Base-by-base conservation (phyloP, 2,797 vertebrate genomes). In the Philypnodon macrostomus region DNA sequence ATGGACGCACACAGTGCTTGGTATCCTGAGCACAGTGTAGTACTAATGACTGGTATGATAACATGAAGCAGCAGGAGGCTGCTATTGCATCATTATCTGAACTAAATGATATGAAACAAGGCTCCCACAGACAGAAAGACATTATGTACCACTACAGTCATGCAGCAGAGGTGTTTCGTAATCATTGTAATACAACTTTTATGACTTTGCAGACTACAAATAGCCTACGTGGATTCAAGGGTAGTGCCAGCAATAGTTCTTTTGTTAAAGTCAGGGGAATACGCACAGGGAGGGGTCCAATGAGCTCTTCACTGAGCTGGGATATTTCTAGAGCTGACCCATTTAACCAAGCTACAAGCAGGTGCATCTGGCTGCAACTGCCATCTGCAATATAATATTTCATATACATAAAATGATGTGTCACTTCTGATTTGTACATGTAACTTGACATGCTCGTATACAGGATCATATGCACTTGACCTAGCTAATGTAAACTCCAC, bases 281-380 rank as follows among this genome's bases (percentile, higher is more conserved):
- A 63, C 4, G 51, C 59, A 52, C 52, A 19, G 45, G 64, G 63
- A 73, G 60, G 73, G n/a, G n/a, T n/a, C n/a, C n/a, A n/a, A n/a
- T n/a, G n/a, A 67, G 71, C 61, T 69, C 59, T 67, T 77, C 52
- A 66, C 47, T 17, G 51, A 77, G 69, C 59, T 42, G 49, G 59
- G 79, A 80, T 86, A 86, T 87, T 88, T 88, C 72, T 58, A 70
- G 84, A 80, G 16, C 66, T 87, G 87, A 87, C 84, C 85, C 73
- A 87, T 62, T 88, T 87, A 70, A 74, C 65, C 54, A 76, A 63
- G 60, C 76, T 66, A 67, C 41, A 9, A 74, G 74, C 78, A 85
- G 79, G 83, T 88, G 70, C 78, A 79, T 77, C 71, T 75, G 75
- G 39, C 58, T 58, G 53, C 49, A 66, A 47, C 58, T 58, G 53